Conservation (phyloP, 2,888 invertebrate species). For the Poecilus cupreus region DNA sequence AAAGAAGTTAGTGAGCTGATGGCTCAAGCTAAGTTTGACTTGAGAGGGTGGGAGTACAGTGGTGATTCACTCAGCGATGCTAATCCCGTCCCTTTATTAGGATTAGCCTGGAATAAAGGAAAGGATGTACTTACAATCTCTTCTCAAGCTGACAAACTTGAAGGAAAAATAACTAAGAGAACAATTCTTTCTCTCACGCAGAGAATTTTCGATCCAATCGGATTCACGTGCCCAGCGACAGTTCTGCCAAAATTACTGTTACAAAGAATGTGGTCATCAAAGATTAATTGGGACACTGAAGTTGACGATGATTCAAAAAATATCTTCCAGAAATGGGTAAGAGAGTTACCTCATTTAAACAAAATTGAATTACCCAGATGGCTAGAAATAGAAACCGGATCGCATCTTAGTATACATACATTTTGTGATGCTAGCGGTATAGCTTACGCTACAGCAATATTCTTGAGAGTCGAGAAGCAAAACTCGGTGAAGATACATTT, state of each 20-base stretch:
- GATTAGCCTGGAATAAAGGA: slow-evolving; percentile 1
- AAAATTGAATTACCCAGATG: slow-evolving; percentile 62
- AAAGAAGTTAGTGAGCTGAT: background rate
- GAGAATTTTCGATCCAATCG: slow-evolving; percentile 62
- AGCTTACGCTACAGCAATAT: slow-evolving; percentile 64
- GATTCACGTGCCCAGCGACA: slow-evolving; percentile 61
- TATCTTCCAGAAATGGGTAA: slow-evolving; percentile 60
- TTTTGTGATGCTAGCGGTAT: slow-evolving; percentile 65
- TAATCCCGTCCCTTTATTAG: background rate
- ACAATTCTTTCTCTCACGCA: slow-evolving; percentile 59
- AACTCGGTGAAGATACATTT: slow-evolving; percentile 63
- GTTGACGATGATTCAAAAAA: slow-evolving; percentile 53
- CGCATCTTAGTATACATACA: slow-evolving; percentile 65
- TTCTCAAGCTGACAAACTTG: background rate
- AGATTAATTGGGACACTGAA: slow-evolving; percentile 47
- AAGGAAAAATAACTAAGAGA: too few relatives aligned
- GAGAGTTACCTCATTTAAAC: slow-evolving; percentile 44
- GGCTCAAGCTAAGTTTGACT: slow-evolving; percentile 3
- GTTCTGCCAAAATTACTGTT: slow-evolving; percentile 61
- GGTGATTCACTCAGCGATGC: background rate
- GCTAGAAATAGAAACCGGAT: slow-evolving; percentile 45
- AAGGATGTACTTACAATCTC: background rate
- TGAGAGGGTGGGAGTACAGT: slow-evolving; percentile 37
- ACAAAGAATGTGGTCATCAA: slow-evolving; percentile 54
- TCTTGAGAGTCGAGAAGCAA: slow-evolving; percentile 61